Evolutionary conservation across 1,140 invertebrate genomes (phyloP), one percentile per base, ranked within the genome.

Genomic region (Conus ventricosus): DNA sequence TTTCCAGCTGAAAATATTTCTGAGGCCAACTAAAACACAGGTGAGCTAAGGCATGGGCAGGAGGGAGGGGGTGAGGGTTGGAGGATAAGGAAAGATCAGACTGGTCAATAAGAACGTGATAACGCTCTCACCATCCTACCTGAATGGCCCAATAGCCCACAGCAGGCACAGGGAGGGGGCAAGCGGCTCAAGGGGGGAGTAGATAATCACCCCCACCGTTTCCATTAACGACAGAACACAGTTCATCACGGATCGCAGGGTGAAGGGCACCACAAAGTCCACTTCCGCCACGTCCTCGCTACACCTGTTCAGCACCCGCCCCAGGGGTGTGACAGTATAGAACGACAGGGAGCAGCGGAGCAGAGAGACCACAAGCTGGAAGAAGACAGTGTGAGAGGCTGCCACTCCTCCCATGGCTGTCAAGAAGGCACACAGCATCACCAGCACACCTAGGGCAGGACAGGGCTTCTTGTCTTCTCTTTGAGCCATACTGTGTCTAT

Each of bases 81-180:
- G 13, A 20, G 67, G 67, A 4, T 17, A 23, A 60, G 57, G 4
- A 60, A 3, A 39, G 39, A 39, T 39, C 39, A 39, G 39, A 39
- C 3, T 39, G 39, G 39, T 39, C 39, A 39, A 39, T 39, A 39
- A 39, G 39, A 63, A 20, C 60, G 11, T 20, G 76, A 27, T 51
- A 13, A 51, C 5, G 39, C 80, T 71, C 80, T 54, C 99, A 0
- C 15, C 51, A 67, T n/a, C 83, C 80, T 93, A 97, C 96, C 95
- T 97, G 96, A 90, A 98, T 97, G 92, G 98, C 97, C 94, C 98
- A 98, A 95, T 99, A 99, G 75, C 99, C 90, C 27, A 98, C 88
- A 81, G 96, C 97, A 92, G 99, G 97, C n/a, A 98, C 97, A 90
- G 99, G 89, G 89, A 98, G 97, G 75, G 98, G 96, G 25, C 96